Evolutionary conservation across 2,888 invertebrate genomes (phyloP), one percentile per base, ranked within the genome.

Genomic region (Athrips mouffetella): DNA sequence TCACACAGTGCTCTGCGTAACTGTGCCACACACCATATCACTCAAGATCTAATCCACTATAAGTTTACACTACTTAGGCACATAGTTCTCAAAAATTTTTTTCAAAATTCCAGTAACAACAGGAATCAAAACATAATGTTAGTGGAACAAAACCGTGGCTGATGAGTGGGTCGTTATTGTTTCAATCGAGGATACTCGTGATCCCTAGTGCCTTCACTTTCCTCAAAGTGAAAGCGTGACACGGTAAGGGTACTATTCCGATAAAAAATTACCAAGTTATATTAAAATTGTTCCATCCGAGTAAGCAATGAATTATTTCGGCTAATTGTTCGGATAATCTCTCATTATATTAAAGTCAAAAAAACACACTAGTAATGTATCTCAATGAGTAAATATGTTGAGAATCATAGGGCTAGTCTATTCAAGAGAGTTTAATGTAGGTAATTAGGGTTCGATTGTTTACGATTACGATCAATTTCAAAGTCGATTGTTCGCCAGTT

Each of bases 131-230:
- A 57, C 52, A 55, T 57, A 54, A 51, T 48, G 41, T 53, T 51
- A 57, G 51, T 52, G 54, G 53, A 55, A 58, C 63, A 63, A 51
- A 61, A 53, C 55, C 52, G 56, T 57, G 60, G 52, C 59, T 53
- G 58, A 64, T 61, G 57, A 62, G 65, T 65, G 67, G 57, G 65
- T 72, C 67, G 65, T 64, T 71, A 67, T 73, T 70, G 65, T 74
- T 70, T 72, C 67, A 70, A 69, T 69, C 65, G 69, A 72, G 67
- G 68, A 62, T 63, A 57, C 67, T 70, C 70, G 70, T 71, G 70
- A 73, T 72, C 64, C 67, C 67, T 62, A 73, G 74, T 78, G 76
- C 76, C 74, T 80, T 72, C 77, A 76, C 74, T 72, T 62, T 49
- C 46, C 55, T 54, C 48, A 51, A 65, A 73, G 70, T 73, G 69